These are phyloP conservation scores for Eristalis arbustorum DNA, from an alignment of 2,888 invertebrate species.

Conservation along the genomic window DNA sequence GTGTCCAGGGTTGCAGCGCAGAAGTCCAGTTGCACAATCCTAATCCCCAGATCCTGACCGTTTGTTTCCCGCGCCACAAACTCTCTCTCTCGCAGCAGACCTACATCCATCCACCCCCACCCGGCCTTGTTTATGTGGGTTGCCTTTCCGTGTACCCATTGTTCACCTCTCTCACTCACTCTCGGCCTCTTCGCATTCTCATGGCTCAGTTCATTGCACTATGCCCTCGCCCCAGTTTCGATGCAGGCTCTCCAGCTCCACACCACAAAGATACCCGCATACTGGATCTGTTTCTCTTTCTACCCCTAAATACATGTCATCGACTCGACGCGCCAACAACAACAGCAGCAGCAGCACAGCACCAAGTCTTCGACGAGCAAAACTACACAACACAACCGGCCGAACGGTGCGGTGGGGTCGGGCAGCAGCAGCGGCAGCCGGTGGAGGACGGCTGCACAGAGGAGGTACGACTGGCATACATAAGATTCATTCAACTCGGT, in stretches of 20 bases:
- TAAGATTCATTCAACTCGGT: slow-evolving; percentile 64
- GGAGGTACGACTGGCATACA: slow-evolving; percentile 42
- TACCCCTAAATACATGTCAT: slow-evolving; percentile 63
- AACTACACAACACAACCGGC: slow-evolving; percentile 1
- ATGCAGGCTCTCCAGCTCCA: slow-evolving; percentile 45
- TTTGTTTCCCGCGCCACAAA: slow-evolving; percentile 51
- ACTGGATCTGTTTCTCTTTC: slow-evolving; percentile 57
- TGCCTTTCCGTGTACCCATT: slow-evolving; percentile 11
- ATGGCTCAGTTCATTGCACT: slow-evolving; percentile 78
- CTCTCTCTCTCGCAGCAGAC: not conserved
- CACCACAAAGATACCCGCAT: not conserved
- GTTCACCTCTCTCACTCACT: slow-evolving; percentile 8
- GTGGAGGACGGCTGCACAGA: slow-evolving; percentile 7
- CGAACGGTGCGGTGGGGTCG: slow-evolving; percentile 7
- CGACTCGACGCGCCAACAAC: slow-evolving; percentile 29
- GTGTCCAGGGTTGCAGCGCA: slow-evolving; percentile 39
- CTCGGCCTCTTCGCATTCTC: slow-evolving; percentile 16
- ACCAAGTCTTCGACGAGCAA: not conserved
- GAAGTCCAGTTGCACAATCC: slow-evolving; percentile 18
- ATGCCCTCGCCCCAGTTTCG: slow-evolving; percentile 79
- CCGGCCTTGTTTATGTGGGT: not conserved
- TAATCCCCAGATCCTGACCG: slow-evolving; percentile 24
- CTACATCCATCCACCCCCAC: not conserved
- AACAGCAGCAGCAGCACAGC: not conserved
- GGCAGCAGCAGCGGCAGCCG: not conserved